Evolutionary conservation across 2,888 invertebrate genomes (phyloP), one percentile per base, ranked within the genome.

Genomic region (Apodemia zela): DNA sequence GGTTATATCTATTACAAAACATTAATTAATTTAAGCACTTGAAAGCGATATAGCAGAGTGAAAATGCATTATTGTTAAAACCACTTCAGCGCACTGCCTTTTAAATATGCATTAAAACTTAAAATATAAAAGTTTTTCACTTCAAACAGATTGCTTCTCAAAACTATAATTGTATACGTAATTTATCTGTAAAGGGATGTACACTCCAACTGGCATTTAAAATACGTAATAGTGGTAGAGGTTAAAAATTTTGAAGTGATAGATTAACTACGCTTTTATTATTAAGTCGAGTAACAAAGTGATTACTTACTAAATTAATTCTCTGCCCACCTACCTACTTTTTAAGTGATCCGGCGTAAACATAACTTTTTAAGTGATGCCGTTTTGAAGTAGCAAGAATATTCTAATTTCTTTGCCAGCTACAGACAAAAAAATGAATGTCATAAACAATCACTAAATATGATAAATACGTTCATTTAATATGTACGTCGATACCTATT

Each of bases 91-190:
- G 51, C 11, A 54, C 51, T 51, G 13, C 51, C 51, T 54, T 54
- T 54, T 5, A 54, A 54, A 25, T 11, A 5, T 25, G 51, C 51
- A 54, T 54, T 54, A 54, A 25, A 51, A 54, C 5, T 42, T 42
- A 42, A 42, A 42, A 42, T 42, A 42, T 15, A 54, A 15, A 54
- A 54, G 15, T 15, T 21, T 11, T 54, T 54, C 25, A 21, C 21
- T 54, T 54, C 51, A 54, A 54, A 54, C 25, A 13, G 51, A 54
- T 54, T 54, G 51, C 51, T 54, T 54, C 18, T 54, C 13, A 54
- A 49, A 49, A 49, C 10, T 49, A 54, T 54, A 11, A 49, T 49
- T 25, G 15, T 54, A 5, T 21, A 54, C 13, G 51, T 21, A 13
- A 13, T 54, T 13, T 54, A 54, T 21, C 25, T 51, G 11, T 10